Percentiles rank a stretch among this genome's conserved stretches.
phyloP scores from a whole-genome alignment of 2,797 vertebrate species.

The Falco peregrinus region DNA sequence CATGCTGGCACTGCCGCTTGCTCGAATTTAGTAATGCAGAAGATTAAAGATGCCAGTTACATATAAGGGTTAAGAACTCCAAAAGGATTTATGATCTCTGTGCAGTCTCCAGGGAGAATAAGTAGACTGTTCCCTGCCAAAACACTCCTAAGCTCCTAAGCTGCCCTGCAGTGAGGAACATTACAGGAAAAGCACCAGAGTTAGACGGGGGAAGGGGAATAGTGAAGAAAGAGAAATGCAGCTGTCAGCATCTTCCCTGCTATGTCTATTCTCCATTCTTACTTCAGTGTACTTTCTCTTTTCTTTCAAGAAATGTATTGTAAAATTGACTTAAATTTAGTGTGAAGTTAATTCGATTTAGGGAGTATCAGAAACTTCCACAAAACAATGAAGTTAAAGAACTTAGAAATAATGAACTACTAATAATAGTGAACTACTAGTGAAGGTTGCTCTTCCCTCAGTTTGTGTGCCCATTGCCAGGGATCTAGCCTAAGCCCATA shows the following conservation, averaged over 20 bases:
- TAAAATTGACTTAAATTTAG: neutral
- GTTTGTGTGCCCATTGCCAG: neutral
- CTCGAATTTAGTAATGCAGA: neutral
- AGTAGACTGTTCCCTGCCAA: slow-evolving; percentile 46
- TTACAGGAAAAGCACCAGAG: slow-evolving; percentile 37
- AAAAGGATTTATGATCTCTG: slow-evolving; percentile 43
- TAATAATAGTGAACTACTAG: neutral
- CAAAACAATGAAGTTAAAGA: neutral
- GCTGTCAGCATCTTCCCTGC: neutral
- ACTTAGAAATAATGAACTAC: neutral
- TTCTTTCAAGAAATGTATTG: neutral
- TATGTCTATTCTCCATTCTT: neutral
- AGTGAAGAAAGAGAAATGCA: neutral
- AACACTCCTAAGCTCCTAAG: slow-evolving; percentile 45
- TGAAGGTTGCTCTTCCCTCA: neutral
- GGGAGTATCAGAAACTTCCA: neutral
- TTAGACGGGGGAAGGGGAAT: neutral
- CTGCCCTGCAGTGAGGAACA: slow-evolving; percentile 4
- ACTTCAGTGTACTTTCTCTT: neutral
- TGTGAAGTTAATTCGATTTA: neutral
- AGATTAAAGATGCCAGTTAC: slow-evolving; percentile 10
- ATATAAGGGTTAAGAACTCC: slow-evolving; percentile 55
- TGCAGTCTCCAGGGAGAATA: slow-evolving; percentile 67
- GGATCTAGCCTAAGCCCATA: neutral
- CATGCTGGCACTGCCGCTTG: neutral